Evolutionary conservation across 2,113 vertebrate species (phyloP).

Genomic region (Nannospalax galili): DNA sequence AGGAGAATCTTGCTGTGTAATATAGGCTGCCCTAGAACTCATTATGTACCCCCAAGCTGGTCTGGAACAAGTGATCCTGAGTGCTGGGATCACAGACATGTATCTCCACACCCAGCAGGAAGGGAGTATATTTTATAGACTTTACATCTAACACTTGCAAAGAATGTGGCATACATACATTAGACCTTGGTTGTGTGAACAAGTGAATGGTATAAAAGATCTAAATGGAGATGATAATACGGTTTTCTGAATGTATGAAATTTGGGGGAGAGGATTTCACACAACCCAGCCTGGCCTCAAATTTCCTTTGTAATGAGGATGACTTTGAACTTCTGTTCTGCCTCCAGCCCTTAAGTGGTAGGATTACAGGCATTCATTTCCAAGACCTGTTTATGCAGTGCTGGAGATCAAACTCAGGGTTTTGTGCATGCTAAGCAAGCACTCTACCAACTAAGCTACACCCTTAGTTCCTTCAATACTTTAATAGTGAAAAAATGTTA

Average conservation of each 20-base stretch:
- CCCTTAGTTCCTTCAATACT: background rate
- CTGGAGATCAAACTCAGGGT: background rate
- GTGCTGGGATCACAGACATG: background rate
- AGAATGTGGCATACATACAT: background rate
- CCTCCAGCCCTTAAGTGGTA: background rate
- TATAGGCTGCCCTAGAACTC: no score
- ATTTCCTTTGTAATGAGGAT: background rate
- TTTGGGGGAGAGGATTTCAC: background rate
- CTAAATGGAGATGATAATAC: background rate
- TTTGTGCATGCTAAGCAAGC: background rate
- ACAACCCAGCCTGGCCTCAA: background rate
- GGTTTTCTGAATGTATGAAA: background rate
- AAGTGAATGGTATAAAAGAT: background rate
- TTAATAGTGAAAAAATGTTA: conserved; percentile 8
- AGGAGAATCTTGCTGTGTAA: background rate
- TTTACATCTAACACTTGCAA: background rate
- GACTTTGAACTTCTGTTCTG: background rate
- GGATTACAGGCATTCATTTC: background rate
- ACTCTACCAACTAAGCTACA: background rate
- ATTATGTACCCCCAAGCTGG: background rate
- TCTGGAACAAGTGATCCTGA: background rate
- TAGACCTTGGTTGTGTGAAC: background rate
- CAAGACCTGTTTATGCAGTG: background rate
- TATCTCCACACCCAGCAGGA: background rate
- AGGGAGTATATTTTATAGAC: background rate